Base-by-base conservation (phyloP, 1,140 invertebrate species). In the Polyergus mexicanus region DNA sequence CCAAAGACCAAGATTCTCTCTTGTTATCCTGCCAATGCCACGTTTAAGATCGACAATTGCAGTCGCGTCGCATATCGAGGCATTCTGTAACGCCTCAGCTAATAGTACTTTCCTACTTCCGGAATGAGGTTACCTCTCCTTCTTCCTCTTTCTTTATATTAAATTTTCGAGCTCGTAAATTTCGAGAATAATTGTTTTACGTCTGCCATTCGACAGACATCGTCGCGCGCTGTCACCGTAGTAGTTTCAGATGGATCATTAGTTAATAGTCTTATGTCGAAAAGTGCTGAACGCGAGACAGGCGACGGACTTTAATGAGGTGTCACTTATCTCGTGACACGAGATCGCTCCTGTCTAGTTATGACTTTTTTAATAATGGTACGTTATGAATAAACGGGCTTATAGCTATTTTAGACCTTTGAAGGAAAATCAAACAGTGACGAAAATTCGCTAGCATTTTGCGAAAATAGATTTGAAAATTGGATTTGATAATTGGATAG, bases 81-180 rank as follows among this genome's bases (percentile, higher is more conserved):
- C 16, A 54, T 58, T 58, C 11, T 44, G 54, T 58, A 72, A 72
- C 35, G 44, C 35, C 16, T 72, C 71, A 41, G 16, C 62, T 51
- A 13, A 35, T 28, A 32, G 41, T 28, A 22, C 35, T 58, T 86
- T 28, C 66, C 80, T 75, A 75, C 84, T 88, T 86, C 63, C 58
- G 71, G 65, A 51, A 85, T 85, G 63, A 65, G 51, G 62, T 66
- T 80, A 78, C 47, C 25, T 58, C 72, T 51, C 13, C n/a, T 22
- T 35, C 22, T 58, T 44, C 41, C 13, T 51, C 25, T 22, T 66
- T 63, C 44, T 78, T 41, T 56, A 86, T 72, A 72, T 86, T 86
- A 86, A 87, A 87, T 87, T 86, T 80, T 38, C 28, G 16, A 35
- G 58, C 19, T 38, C 19, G 56, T 87, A 66, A 80, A 86, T 86